Evolutionary conservation across 2,888 invertebrate species (phyloP).

Genomic region (Eupithecia exiguata): DNA sequence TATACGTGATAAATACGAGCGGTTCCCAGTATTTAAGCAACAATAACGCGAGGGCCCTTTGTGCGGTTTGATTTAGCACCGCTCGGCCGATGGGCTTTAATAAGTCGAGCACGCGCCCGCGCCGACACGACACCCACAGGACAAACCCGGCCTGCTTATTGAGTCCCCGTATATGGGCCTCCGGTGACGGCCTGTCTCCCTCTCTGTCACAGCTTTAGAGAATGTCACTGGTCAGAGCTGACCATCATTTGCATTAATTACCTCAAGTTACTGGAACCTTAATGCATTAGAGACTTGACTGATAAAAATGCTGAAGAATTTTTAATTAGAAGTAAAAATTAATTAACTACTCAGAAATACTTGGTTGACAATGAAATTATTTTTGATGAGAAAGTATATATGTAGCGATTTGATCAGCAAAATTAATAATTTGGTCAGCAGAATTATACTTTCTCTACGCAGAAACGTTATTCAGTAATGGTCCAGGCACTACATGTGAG

Average conservation of each 20-base stretch:
- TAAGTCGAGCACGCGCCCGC: constrained; percentile 46
- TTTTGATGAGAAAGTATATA: too few species aligned
- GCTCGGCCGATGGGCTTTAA: constrained; percentile 27
- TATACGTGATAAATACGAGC: constrained; percentile 46
- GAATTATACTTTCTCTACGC: too few species aligned
- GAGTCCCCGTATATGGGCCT: neutral
- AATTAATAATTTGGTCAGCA: too few species aligned
- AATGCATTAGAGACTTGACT: too few species aligned
- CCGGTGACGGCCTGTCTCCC: neutral
- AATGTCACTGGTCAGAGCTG: neutral
- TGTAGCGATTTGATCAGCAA: too few species aligned
- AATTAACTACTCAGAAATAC: too few species aligned
- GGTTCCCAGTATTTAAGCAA: constrained; percentile 57
- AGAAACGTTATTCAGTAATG: too few species aligned
- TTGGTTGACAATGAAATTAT: too few species aligned
- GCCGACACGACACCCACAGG: constrained; percentile 11
- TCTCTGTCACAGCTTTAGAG: neutral
- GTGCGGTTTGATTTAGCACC: constrained; percentile 56
- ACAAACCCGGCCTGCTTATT: neutral
- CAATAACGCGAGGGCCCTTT: constrained; percentile 54
- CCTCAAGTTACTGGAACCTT: neutral
- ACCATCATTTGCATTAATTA: neutral
- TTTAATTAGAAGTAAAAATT: too few species aligned
- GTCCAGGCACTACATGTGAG: too few species aligned
- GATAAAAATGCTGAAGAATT: too few species aligned